These are phyloP conservation scores for Drosophila melanosoma DNA, from an alignment of 2,888 invertebrate genomes.

Conservation along the genomic window DNA sequence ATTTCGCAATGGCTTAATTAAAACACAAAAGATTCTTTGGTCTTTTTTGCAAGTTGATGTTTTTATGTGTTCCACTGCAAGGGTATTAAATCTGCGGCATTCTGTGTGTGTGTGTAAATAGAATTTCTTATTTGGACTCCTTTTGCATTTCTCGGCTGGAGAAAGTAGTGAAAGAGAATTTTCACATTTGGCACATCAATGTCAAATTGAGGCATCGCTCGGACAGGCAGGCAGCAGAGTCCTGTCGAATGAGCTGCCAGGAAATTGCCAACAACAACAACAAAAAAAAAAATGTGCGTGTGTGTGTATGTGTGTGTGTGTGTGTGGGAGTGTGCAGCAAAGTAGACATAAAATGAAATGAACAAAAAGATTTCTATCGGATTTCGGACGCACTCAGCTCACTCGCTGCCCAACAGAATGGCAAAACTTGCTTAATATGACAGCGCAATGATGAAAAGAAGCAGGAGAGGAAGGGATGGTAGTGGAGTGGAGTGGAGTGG, in stretches of 20 bases:
- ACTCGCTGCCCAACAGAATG: conserved; percentile 57
- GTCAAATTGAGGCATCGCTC: conserved; percentile 78
- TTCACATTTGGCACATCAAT: conserved; percentile 81
- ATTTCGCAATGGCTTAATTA: too few species aligned
- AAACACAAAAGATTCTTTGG: background rate
- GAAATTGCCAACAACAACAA: conserved; percentile 62
- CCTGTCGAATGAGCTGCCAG: conserved; percentile 53
- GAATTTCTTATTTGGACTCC: conserved; percentile 29
- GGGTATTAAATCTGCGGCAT: conserved; percentile 17
- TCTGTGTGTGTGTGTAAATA: background rate
- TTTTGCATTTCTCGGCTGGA: conserved; percentile 30
- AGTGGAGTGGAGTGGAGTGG: background rate
- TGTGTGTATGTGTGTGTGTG: conserved; percentile 22
- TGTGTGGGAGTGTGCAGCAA: conserved; percentile 41
- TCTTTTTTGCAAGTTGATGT: background rate
- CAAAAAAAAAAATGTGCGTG: conserved; percentile 35
- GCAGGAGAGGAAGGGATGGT: background rate
- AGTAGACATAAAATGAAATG: conserved; percentile 79
- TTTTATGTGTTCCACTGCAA: background rate
- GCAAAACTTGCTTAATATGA: conserved; percentile 79
- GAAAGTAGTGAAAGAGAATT: conserved; percentile 67
- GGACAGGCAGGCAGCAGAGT: conserved; percentile 52
- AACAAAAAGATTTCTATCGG: conserved; percentile 80
- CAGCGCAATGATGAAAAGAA: conserved; percentile 27
- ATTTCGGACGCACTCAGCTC: conserved; percentile 27